These are phyloP conservation scores for Eumacrocentrus americanus DNA, from an alignment of 2,888 invertebrate genomes.

Conservation along the genomic window DNA sequence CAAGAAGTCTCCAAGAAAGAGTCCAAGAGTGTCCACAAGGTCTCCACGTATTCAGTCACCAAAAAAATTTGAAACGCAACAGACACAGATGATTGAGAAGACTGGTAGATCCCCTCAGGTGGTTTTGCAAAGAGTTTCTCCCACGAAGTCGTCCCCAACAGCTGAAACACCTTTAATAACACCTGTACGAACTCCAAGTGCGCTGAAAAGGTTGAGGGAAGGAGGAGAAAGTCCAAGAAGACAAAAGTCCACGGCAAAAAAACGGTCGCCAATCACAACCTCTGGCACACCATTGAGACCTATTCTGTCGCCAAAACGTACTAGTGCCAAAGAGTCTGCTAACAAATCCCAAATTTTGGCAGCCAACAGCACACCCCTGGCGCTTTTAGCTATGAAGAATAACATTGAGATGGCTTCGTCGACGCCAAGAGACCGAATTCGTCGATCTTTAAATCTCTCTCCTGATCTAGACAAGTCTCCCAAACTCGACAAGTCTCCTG, in stretches of 20 bases:
- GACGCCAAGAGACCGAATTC: constrained; percentile 36
- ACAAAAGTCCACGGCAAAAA: constrained; percentile 30
- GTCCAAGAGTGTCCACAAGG: not conserved
- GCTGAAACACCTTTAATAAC: constrained; percentile 11
- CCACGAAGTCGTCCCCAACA: constrained; percentile 14
- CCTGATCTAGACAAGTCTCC: constrained; percentile 24
- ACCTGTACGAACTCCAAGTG: constrained; percentile 26
- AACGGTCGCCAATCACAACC: constrained; percentile 29
- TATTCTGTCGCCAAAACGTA: constrained; percentile 7
- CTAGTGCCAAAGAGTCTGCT: not conserved
- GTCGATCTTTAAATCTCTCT: constrained; percentile 35
- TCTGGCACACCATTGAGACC: constrained; percentile 33
- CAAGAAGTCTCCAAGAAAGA: constrained; percentile 21
- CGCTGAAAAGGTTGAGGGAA: constrained; percentile 19
- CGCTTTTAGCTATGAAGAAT: not conserved
- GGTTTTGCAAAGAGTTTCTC: constrained; percentile 23
- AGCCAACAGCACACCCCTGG: constrained; percentile 24
- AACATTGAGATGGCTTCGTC: constrained; percentile 27
- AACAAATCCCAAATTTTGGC: constrained; percentile 14
- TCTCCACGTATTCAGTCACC: not conserved
- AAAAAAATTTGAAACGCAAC: not conserved
- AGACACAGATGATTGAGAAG: not conserved
- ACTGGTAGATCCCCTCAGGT: constrained; percentile 23
- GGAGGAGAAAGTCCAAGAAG: constrained; percentile 32
- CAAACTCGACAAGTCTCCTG: not conserved